Percentiles rank a stretch among this genome's conserved stretches.
Evolutionary conservation across 2,797 vertebrate genomes (phyloP).

Genomic region (Dryobates pubescens): DNA sequence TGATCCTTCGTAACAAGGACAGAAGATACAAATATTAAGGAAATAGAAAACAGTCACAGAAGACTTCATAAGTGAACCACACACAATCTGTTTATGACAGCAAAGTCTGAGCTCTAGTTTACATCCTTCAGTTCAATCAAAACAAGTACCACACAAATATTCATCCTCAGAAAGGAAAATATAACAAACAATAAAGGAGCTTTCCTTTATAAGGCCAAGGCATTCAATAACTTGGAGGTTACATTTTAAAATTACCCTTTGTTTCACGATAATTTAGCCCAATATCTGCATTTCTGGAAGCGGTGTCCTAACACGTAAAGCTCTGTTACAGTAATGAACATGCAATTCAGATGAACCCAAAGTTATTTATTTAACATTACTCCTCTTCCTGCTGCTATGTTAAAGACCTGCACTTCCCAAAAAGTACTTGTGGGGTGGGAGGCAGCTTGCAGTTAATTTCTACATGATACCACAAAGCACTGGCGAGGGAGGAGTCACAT

Average conservation of each 20-base stretch:
- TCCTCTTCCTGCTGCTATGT: neutral
- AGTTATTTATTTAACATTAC: neutral
- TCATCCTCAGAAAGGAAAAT: neutral
- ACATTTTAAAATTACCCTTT: neutral
- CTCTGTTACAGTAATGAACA: neutral
- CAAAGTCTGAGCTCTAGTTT: neutral
- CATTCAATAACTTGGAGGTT: neutral
- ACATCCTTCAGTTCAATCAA: neutral
- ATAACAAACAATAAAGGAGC: neutral
- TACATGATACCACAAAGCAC: neutral
- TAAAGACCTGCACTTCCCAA: neutral
- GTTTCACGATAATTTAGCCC: neutral
- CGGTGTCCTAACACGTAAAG: neutral
- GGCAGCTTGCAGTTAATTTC: neutral
- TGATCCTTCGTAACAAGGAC: neutral
- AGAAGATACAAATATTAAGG: neutral
- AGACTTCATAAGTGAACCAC: neutral
- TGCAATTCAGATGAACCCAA: neutral
- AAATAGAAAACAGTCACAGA: neutral
- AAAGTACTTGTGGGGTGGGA: neutral
- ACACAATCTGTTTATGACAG: neutral
- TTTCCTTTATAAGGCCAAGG: neutral
- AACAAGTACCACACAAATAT: neutral
- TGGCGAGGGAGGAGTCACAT: too few species aligned
- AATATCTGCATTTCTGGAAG: neutral